A percentile compares a stretch with the other conserved stretches of the same genome.
Evolutionary conservation across 2,113 vertebrate species (phyloP).

Genomic region (Australoheros scitulus): DNA sequence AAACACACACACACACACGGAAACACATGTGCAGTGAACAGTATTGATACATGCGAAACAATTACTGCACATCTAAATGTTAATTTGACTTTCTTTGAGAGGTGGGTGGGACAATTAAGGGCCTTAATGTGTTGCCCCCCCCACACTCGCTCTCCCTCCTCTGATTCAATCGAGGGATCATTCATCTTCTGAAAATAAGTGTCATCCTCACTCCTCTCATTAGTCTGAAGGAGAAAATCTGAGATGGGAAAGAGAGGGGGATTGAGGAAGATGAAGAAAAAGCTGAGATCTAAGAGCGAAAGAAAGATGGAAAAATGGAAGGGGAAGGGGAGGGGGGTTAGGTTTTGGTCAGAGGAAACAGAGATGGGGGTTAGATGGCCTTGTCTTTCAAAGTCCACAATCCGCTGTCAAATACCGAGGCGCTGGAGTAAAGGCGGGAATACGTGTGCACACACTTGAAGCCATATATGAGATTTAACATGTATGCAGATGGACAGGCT

Average conservation of each 20-base stretch:
- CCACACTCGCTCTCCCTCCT: constrained; percentile 8
- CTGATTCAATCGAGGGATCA: constrained; percentile 49
- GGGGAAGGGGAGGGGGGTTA: background rate
- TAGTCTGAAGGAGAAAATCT: constrained; percentile 47
- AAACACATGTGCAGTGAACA: background rate
- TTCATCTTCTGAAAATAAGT: constrained; percentile 68
- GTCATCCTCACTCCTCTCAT: constrained; percentile 61
- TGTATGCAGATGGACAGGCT: constrained; percentile 73
- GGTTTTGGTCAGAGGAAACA: constrained; percentile 50
- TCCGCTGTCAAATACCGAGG: constrained; percentile 46
- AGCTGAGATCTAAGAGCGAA: constrained; percentile 23
- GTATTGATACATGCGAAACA: constrained; percentile 40
- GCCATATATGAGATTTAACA: constrained; percentile 64
- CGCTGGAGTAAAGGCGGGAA: constrained; percentile 16
- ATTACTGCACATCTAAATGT: constrained; percentile 68
- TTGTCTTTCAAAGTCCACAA: constrained; percentile 60
- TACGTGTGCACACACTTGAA: constrained; percentile 23
- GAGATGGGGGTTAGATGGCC: constrained; percentile 52
- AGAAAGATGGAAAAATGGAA: constrained; percentile 30
- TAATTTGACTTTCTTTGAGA: constrained; percentile 66
- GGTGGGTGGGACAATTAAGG: constrained; percentile 58
- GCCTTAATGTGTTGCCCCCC: constrained; percentile 32
- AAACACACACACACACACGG: constrained; percentile 2
- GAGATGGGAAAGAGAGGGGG: constrained; percentile 12
- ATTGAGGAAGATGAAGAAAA: constrained; percentile 21